Percentiles rank a stretch among this genome's conserved stretches.
Conservation (phyloP, 2,797 vertebrate species). For the Ambastaia sidthimunki region DNA sequence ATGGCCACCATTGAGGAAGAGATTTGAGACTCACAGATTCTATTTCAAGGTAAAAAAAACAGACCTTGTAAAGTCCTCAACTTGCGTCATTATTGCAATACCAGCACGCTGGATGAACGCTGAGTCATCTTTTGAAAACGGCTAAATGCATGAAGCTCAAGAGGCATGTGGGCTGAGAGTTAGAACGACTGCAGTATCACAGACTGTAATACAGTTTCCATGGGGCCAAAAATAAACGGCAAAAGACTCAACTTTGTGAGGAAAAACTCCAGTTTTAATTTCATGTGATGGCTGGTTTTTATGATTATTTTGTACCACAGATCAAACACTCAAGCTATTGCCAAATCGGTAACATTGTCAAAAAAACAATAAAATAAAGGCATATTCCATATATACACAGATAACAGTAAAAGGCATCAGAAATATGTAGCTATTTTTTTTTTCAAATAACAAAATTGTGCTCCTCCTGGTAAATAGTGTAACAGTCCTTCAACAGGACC, state of each 20-base stretch:
- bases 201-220: not conserved
- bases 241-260: slow-evolving; percentile 20
- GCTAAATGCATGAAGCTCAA: slow-evolving; percentile 30
- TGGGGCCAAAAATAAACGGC: not conserved
- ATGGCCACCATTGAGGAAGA: slow-evolving; percentile 48
- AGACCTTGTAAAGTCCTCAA: slow-evolving; percentile 55
- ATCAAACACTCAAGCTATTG: slow-evolving; percentile 44
- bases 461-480: slow-evolving; percentile 45
- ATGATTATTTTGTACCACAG: slow-evolving; percentile 29
- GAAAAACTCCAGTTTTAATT: slow-evolving; percentile 53
- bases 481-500: slow-evolving; percentile 37
- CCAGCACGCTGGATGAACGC: slow-evolving; percentile 19
- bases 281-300: slow-evolving; percentile 40
- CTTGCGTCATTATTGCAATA: slow-evolving; percentile 41
- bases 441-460: slow-evolving; percentile 44
- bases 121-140: slow-evolving; percentile 43
- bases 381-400: slow-evolving; percentile 45
- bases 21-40: slow-evolving; percentile 49
- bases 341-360: slow-evolving; percentile 21
- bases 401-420: slow-evolving; percentile 30
- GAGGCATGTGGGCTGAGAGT: slow-evolving; percentile 25
- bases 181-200: slow-evolving; percentile 1
- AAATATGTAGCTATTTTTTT: slow-evolving; percentile 31
- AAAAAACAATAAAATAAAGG: slow-evolving; percentile 49
- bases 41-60: slow-evolving; percentile 44